Conservation (phyloP, 2,797 vertebrate species). For the Allobates femoralis region DNA sequence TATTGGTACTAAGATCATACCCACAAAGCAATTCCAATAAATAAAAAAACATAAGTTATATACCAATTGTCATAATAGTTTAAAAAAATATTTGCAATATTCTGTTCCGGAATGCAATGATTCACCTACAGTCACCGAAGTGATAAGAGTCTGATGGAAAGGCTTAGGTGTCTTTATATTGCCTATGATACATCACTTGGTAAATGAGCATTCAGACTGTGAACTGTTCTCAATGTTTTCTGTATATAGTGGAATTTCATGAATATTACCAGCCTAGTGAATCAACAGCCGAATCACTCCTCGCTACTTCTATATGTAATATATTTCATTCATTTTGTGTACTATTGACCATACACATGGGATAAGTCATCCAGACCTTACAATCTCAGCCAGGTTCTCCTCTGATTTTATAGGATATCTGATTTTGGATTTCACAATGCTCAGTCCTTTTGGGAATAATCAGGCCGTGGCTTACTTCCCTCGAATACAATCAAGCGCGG, state of each 20-base stretch:
- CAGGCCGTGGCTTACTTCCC: too few species aligned
- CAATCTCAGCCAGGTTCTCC: neutral
- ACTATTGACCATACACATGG: neutral
- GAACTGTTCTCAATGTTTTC: neutral
- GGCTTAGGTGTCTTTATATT: neutral
- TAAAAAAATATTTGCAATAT: conserved; percentile 3
- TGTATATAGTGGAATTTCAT: conserved; percentile 2
- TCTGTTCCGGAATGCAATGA: conserved; percentile 11
- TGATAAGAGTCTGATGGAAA: neutral
- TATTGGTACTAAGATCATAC: neutral
- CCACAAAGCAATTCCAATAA: neutral
- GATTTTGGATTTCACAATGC: too few species aligned
- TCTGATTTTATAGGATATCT: neutral
- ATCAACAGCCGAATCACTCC: neutral
- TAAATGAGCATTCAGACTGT: neutral
- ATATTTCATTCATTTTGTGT: neutral
- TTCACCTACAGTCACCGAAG: neutral
- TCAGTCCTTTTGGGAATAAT: too few species aligned
- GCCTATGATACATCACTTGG: neutral
- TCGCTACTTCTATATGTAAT: neutral
- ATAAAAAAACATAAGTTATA: too few species aligned
- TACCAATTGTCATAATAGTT: neutral
- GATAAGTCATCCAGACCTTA: neutral
- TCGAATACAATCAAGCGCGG: too few species aligned
- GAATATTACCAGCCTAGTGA: conserved; percentile 19